phyloP scores from a whole-genome alignment of 2,888 invertebrate species.

The Diaperis boleti region DNA sequence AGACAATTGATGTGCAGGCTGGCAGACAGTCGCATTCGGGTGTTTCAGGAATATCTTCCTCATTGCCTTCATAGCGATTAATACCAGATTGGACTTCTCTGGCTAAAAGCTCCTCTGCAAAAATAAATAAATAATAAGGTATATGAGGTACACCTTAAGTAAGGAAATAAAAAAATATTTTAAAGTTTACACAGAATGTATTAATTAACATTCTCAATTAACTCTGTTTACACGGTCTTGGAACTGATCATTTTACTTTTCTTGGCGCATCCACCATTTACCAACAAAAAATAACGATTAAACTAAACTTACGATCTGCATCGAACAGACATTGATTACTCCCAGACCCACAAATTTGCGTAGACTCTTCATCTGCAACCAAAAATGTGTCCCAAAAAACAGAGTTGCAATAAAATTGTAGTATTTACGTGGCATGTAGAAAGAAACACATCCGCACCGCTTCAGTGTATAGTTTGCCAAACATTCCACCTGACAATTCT shows the following conservation, averaged over 20 bases:
- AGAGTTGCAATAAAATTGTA: no score
- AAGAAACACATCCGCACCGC: conserved; percentile 77
- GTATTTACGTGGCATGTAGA: conserved; percentile 77
- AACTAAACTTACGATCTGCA: conserved; percentile 67
- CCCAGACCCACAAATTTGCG: conserved; percentile 72
- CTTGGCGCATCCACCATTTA: no score
- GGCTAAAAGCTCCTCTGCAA: conserved; percentile 68
- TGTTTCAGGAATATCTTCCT: conserved; percentile 48
- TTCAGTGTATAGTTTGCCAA: conserved; percentile 75
- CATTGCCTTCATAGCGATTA: conserved; percentile 37
- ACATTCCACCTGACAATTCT: conserved; percentile 81
- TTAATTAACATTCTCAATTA: no score
- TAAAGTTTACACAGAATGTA: no score
- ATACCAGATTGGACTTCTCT: conserved; percentile 68
- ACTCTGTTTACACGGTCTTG: no score
- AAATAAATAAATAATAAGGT: not conserved
- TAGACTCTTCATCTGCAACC: conserved; percentile 68
- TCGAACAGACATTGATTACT: conserved; percentile 69
- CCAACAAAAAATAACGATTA: not conserved
- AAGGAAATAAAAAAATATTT: no score
- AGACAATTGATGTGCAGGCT: conserved; percentile 12
- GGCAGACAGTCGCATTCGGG: conserved; percentile 72
- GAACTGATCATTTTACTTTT: no score
- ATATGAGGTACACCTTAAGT: no score
- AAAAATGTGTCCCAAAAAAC: no score